Conservation (phyloP, 2,113 vertebrate genomes). For the Speoplatyrhinus poulsoni region DNA sequence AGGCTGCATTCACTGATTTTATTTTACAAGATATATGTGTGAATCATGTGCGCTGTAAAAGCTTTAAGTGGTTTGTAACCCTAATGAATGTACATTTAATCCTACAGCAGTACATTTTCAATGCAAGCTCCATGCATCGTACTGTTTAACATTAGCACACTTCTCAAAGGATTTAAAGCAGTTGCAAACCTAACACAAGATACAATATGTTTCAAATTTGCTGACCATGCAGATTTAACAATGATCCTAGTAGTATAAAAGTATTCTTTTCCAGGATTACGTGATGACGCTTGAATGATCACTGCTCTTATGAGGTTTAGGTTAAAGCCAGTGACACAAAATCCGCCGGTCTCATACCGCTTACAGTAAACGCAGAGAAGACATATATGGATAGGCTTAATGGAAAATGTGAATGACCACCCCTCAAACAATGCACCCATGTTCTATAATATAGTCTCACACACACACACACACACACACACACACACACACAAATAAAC, state of each 20-base stretch:
- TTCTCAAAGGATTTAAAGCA: not conserved
- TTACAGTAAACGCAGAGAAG: not conserved
- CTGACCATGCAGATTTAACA: constrained; percentile 4
- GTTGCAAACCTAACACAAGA: not conserved
- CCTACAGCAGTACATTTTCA: constrained; percentile 20
- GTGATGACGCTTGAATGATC: not conserved
- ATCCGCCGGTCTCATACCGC: constrained; percentile 4
- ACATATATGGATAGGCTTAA: not conserved
- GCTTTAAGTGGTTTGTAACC: constrained; percentile 21
- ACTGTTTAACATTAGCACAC: not conserved
- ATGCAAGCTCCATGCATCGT: constrained; percentile 9
- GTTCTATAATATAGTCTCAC: constrained; percentile 40
- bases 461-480: not conserved
- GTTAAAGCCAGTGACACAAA: not conserved
- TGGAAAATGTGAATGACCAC: constrained; percentile 37
- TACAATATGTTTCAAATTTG: not conserved
- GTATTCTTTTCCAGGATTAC: not conserved
- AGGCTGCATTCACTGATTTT: constrained; percentile 53
- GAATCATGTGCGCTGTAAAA: constrained; percentile 11
- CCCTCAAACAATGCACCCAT: constrained; percentile 53
- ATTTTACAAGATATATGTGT: constrained; percentile 38
- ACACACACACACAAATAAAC: constrained; percentile 50
- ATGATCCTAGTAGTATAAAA: not conserved
- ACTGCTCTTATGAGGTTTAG: not conserved
- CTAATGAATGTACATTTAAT: constrained; percentile 30